These are phyloP conservation scores for Dermatophagoides farinae DNA, from an alignment of 1,140 invertebrate species.

Conservation along the genomic window DNA sequence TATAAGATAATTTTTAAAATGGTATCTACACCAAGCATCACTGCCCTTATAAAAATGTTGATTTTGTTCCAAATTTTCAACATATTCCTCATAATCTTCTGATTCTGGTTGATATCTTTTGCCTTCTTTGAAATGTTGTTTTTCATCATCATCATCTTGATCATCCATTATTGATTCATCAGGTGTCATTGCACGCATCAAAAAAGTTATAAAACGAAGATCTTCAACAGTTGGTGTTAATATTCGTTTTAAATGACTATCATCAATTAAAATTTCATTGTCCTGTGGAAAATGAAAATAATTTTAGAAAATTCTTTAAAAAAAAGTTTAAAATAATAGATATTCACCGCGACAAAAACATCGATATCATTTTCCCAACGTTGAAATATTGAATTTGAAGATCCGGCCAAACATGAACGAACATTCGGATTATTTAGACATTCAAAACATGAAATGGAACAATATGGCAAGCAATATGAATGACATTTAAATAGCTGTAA, in stretches of 20 bases:
- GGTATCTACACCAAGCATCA: conserved; percentile 83
- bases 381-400: conserved; percentile 90
- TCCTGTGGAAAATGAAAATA: background rate
- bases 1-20: conserved; percentile 77
- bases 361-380: conserved; percentile 82
- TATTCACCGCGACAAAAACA: conserved; percentile 61
- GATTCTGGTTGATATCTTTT: conserved; percentile 41
- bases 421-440: conserved; percentile 66
- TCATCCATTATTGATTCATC: conserved; percentile 63
- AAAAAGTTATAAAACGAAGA: conserved; percentile 5
- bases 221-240: background rate
- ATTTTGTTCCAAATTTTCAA: background rate
- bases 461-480: conserved; percentile 80
- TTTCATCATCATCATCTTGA: conserved; percentile 25
- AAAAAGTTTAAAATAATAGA: conserved; percentile 5
- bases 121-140: conserved; percentile 54
- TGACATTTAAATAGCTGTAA: conserved; percentile 72
- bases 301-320: background rate
- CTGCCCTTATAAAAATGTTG: conserved; percentile 51
- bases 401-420: conserved; percentile 77
- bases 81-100: conserved; percentile 1
- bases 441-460: conserved; percentile 86
- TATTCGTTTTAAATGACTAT: background rate
- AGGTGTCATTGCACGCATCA: conserved; percentile 36
- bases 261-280: background rate